phyloP scores from a whole-genome alignment of 2,113 vertebrate genomes.

The Erythrocebus patas region DNA sequence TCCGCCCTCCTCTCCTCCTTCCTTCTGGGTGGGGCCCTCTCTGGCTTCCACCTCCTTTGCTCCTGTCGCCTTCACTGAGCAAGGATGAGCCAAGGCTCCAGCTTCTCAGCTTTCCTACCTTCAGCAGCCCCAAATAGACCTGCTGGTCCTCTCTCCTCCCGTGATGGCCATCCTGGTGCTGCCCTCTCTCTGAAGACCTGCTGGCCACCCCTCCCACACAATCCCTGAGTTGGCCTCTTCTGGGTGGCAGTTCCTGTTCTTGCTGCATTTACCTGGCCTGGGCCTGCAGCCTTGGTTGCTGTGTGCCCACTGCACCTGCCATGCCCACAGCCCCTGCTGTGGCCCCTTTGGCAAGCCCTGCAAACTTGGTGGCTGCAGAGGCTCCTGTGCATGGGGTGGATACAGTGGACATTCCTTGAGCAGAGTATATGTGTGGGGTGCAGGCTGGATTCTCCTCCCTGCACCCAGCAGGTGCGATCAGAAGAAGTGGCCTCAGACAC shows the following conservation, averaged over 20 bases:
- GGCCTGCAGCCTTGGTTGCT: too few species aligned
- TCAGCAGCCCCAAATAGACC: not conserved
- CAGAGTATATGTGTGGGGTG: not conserved
- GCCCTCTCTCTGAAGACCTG: not conserved
- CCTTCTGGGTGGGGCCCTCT: not conserved
- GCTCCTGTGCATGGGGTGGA: too few species aligned
- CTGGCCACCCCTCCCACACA: rapidly evolving
- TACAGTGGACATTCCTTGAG: not conserved
- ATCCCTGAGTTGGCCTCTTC: not conserved
- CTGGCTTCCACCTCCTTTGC: not conserved
- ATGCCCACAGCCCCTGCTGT: not conserved
- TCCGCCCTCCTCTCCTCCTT: not conserved
- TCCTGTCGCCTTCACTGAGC: rapidly evolving
- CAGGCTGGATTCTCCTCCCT: not conserved
- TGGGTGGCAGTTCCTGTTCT: not conserved
- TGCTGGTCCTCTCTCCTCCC: not conserved
- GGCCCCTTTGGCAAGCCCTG: not conserved
- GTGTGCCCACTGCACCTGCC: rapidly evolving
- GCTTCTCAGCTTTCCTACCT: not conserved
- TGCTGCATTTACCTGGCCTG: not conserved
- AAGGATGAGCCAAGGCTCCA: not conserved
- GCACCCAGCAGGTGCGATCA: not conserved
- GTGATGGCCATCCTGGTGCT: rapidly evolving
- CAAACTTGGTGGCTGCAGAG: not conserved
- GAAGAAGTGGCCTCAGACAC: not conserved